Evolutionary conservation across 2,113 vertebrate species (phyloP), one percentile per base, ranked within the genome.

Genomic region (Vombatus ursinus): DNA sequence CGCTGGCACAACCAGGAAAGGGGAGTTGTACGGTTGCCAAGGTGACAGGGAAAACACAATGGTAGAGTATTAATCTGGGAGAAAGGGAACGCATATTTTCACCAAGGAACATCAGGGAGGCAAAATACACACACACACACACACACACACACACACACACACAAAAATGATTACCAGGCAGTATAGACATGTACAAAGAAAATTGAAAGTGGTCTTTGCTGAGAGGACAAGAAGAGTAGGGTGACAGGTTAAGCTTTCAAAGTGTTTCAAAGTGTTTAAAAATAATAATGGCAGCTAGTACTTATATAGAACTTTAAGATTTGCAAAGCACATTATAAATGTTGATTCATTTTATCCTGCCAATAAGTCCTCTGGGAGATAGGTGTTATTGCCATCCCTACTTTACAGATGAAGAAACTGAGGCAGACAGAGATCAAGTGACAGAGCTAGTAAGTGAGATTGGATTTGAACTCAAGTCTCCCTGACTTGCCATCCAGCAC

Each of bases 231-330:
- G 50, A 49, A 92, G 22, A 90, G 89, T 93, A 91, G 94, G 11
- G 22, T 92, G 23, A 31, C 10, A 96, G 23, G 19, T 19, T 47
- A 61, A 94, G 23, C 94, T 91, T 96, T 50, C 77, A 91, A 52
- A n/a, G n/a, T n/a, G n/a, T n/a, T n/a, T n/a, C n/a, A n/a, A n/a
- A n/a, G 91, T 3, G 8, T 51, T 96, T 49, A 94, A 8, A 53
- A 2, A 91, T 96, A 92, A 22, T 77, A 77, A 77, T 77, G 19
- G 31, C 4, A 77, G 61, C 31, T 77, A 11, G 37, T n/a, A 57
- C 28, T 57, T 57, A 57, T 57, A 28, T 28, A 57, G 52, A 53
- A 53, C 23, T 2, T 53, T 53, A 19, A n/a, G 61, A 77, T 77
- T n/a, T n/a, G 12, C 37, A 77, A 77, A n/a, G 12, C 37, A 77